Percentiles rank a stretch among this genome's conserved stretches.
These are phyloP conservation scores for Halichoerus grypus DNA, from an alignment of 2,113 vertebrate genomes.

Conservation along the genomic window DNA sequence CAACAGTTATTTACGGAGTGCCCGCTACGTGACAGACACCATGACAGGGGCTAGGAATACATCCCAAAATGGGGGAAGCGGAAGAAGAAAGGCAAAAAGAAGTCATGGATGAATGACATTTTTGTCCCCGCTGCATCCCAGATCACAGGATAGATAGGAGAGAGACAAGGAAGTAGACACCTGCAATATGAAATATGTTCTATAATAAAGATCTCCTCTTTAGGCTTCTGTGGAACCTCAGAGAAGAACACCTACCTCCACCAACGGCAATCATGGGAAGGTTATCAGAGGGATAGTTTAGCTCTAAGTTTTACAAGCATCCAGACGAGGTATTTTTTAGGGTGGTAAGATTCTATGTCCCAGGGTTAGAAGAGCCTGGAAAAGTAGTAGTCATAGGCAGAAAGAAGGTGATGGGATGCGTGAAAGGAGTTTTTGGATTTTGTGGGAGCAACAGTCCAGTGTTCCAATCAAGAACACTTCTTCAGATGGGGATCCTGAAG, in stretches of 20 bases:
- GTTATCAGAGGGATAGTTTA: background rate
- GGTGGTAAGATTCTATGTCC: background rate
- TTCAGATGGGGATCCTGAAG: background rate
- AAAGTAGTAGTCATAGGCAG: background rate
- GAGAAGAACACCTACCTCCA: background rate
- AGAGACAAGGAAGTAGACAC: background rate
- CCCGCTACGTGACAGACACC: too few relatives aligned
- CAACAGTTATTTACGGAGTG: background rate
- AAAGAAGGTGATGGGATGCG: background rate
- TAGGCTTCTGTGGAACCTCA: background rate
- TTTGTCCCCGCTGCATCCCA: background rate
- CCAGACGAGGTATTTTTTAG: background rate
- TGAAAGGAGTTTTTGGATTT: background rate
- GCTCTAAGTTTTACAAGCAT: background rate
- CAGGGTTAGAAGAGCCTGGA: background rate
- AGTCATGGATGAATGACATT: background rate
- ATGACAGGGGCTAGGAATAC: background rate
- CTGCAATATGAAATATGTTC: background rate
- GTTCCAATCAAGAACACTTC: background rate
- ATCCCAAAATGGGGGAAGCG: background rate
- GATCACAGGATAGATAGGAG: background rate
- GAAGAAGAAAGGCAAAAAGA: background rate
- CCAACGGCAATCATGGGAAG: background rate
- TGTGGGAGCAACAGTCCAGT: background rate
- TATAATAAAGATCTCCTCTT: background rate